Percentiles rank a stretch among this genome's conserved stretches.
Conservation (phyloP, 2,113 vertebrate genomes). For the Sylvietta virens region DNA sequence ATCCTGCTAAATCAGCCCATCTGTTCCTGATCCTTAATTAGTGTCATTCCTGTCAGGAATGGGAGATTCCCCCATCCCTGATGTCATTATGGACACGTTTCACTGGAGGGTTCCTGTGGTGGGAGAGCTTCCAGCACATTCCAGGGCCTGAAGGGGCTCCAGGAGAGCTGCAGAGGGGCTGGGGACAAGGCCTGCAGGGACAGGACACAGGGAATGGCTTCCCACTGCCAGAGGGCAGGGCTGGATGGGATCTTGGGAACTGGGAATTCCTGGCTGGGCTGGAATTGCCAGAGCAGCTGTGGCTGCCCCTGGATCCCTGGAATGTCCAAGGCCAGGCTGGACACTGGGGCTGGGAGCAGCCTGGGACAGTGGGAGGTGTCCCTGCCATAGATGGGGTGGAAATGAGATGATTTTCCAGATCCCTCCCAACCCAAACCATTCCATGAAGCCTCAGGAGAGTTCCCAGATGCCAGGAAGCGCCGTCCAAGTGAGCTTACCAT, state of each 20-base stretch:
- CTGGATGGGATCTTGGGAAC: neutral
- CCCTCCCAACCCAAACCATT: neutral
- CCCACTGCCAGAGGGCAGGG: neutral
- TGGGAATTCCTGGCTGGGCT: neutral
- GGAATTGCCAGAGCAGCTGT: neutral
- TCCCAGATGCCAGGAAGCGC: neutral
- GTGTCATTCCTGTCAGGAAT: neutral
- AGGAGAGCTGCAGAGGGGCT: neutral
- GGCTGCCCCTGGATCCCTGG: neutral
- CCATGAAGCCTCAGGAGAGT: neutral
- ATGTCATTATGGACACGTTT: neutral
- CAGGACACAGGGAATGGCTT: neutral
- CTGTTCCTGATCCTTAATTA: neutral
- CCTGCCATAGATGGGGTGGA: rapidly evolving
- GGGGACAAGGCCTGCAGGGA: neutral
- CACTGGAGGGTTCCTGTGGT: neutral
- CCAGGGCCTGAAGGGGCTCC: neutral
- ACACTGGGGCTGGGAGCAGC: rapidly evolving
- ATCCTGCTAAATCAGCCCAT: neutral
- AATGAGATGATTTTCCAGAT: neutral
- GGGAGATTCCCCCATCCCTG: neutral
- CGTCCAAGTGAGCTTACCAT: rapidly evolving
- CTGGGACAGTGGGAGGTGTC: rapidly evolving
- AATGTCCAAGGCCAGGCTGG: rapidly evolving
- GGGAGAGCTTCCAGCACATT: rapidly evolving